These are phyloP conservation scores for Julus scanicus DNA, from an alignment of 2,888 invertebrate genomes.

Conservation along the genomic window DNA sequence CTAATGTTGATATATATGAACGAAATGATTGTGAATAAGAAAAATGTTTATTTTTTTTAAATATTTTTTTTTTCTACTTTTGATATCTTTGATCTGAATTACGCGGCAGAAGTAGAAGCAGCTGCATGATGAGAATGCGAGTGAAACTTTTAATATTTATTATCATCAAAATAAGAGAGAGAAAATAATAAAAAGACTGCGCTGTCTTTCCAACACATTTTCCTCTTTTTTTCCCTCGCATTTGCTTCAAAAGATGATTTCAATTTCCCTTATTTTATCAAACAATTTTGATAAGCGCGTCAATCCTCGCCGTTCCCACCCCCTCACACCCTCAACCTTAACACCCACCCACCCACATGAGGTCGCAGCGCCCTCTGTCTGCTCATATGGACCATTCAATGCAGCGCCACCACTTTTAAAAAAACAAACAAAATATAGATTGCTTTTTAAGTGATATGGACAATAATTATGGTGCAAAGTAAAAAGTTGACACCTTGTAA, in stretches of 20 bases:
- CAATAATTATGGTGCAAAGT: no score
- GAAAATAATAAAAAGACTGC: not conserved
- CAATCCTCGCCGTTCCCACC: not conserved
- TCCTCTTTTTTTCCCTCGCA: not conserved
- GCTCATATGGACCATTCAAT: no score
- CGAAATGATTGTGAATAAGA: slow-evolving; percentile 19
- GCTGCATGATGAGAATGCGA: not conserved
- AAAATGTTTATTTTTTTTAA: not conserved
- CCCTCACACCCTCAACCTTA: no score
- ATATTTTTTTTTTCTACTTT: not conserved
- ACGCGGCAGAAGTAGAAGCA: not conserved
- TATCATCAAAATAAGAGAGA: slow-evolving; percentile 41
- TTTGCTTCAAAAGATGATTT: slow-evolving; percentile 42
- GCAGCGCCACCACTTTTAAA: no score
- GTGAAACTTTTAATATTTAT: slow-evolving; percentile 42
- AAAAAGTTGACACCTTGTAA: no score
- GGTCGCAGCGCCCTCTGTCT: no score
- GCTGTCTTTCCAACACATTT: not conserved
- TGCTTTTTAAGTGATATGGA: no score
- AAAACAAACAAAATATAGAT: no score
- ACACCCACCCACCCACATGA: no score
- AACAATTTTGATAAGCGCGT: slow-evolving; percentile 36
- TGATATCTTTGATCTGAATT: not conserved
- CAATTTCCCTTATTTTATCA: slow-evolving; percentile 42
- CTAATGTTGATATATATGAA: not conserved